Percentiles rank a stretch among this genome's conserved stretches.
Conservation (phyloP, 2,888 invertebrate genomes). For the Drosophila affinis region DNA sequence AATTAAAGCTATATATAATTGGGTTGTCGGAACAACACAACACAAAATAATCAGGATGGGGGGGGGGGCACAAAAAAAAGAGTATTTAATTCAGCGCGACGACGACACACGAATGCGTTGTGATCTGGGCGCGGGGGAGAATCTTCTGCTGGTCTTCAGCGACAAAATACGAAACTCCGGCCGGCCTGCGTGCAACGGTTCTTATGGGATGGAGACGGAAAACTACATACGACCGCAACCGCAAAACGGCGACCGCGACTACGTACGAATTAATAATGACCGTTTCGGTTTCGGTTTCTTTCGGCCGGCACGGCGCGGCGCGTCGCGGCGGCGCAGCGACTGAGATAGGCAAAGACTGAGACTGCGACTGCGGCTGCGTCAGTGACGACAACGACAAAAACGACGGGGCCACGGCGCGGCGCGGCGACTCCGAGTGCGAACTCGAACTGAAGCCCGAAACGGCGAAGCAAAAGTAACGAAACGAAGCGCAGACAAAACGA, state of each 20-base stretch:
- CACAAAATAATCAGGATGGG: constrained; percentile 2
- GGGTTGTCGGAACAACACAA: constrained; percentile 20
- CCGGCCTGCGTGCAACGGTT: constrained; percentile 10
- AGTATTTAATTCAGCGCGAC: constrained; percentile 55
- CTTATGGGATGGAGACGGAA: constrained; percentile 1
- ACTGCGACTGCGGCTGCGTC: constrained; percentile 32
- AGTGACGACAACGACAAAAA: neutral
- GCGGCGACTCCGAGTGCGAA: constrained; percentile 38
- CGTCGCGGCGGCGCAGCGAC: constrained; percentile 12
- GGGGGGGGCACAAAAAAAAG: constrained; percentile 18
- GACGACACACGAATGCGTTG: neutral
- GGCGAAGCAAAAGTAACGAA: constrained; percentile 9
- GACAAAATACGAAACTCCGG: constrained; percentile 2
- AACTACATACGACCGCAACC: neutral
- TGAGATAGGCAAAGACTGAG: constrained; percentile 22
- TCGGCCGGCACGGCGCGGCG: constrained; percentile 5
- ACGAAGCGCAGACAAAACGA: constrained; percentile 23
- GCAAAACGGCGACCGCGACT: neutral
- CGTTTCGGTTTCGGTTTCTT: constrained; percentile 28
- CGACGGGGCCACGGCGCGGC: neutral
- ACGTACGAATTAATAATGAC: constrained; percentile 26
- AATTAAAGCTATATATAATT: constrained; percentile 57
- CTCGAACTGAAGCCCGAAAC: constrained; percentile 42
- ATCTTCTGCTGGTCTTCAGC: constrained; percentile 2
- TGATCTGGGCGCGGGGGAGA: constrained; percentile 3